Evolutionary conservation across 2,113 vertebrate genomes (phyloP).

Genomic region (Oreochromis spilurus): DNA sequence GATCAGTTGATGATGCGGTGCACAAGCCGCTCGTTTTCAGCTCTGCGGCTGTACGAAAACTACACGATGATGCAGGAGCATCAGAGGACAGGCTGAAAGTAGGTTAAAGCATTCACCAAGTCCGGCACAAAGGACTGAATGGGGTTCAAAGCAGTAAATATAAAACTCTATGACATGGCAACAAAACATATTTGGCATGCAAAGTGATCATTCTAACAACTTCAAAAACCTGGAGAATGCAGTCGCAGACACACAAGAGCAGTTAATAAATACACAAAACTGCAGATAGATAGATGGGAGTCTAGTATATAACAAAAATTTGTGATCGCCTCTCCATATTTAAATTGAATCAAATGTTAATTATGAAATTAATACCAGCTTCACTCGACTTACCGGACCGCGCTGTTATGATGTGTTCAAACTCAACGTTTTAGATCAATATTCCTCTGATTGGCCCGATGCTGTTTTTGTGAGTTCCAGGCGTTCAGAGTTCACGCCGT

Average conservation of each 20-base stretch:
- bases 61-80: background rate
- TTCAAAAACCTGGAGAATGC: background rate
- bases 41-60: background rate
- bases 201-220: background rate
- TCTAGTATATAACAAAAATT: background rate
- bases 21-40: background rate
- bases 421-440: background rate
- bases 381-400: background rate
- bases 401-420: background rate
- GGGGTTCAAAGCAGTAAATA: background rate
- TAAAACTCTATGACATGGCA: background rate
- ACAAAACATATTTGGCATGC: background rate
- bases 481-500: background rate
- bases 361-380: background rate
- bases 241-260: background rate
- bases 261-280: background rate
- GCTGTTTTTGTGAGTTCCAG: background rate
- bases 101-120: background rate
- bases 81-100: background rate
- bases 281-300: background rate
- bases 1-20: background rate
- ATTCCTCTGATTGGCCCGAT: slow-evolving; percentile 8
- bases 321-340: background rate
- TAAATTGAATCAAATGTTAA: background rate
- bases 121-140: background rate